Evolutionary conservation across 2,888 invertebrate genomes (phyloP), one percentile per base, ranked within the genome.

Genomic region (Pocota personata): DNA sequence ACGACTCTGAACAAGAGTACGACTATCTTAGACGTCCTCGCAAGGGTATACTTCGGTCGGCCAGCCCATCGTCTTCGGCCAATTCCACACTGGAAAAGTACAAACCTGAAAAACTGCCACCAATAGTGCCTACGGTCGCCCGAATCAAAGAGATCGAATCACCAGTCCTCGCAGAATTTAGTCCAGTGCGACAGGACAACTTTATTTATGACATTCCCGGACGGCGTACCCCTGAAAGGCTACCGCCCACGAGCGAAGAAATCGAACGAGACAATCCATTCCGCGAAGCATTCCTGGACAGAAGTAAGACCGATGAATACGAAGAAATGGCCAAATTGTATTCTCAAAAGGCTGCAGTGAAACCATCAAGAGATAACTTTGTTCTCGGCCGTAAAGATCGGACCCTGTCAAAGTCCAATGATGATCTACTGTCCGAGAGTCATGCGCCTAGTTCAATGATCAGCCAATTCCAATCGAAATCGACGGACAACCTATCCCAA

Each of bases 231-330:
- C 72, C 84, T 2, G 89, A 89, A 79, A 86, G 76, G 43, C 48
- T 83, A 4, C 64, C 88, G 3, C 88, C 89, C 7, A 72, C 87
- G 0, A 82, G 87, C 14, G 88, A 88, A 40, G 92, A 92, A 89
- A 90, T 92, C 71, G 92, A 92, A 73, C 90, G 91, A 1, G 93
- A 93, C 50, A 93, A 93, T 89, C 93, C 93, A 24, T 93, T 93
- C 88, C 91, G 92, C 0, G 89, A 90, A 72, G 91, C 91, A 66
- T 91, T 90, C 79, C 88, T 91, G 14, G 88, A 88, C 14, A 87
- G 79, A 30, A 87, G 87, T 12, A 87, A 86, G 27, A 89, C 87
- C 5, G 92, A 92, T 72, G 90, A 91, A 57, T 92, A 92, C 69
- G 92, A 92, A 7, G 89, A 90, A 78, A 88, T 92, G 66, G 92